Base-by-base conservation (phyloP, 64 coral and sea anemone genomes). In the Dendronephthya gigantea region DNA sequence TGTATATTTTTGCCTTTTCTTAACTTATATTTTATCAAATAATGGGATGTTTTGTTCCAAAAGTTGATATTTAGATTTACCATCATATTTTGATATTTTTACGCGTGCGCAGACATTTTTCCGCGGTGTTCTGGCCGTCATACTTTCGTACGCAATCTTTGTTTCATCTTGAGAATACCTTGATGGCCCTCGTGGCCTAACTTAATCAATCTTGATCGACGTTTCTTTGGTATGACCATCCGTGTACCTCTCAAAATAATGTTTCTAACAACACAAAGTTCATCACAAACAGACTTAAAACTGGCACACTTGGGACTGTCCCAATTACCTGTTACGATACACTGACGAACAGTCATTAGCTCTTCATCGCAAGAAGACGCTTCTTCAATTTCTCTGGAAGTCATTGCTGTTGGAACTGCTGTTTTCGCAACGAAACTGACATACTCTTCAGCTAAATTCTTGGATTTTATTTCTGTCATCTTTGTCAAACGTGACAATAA, bases 191-290 rank as follows among this genome's bases (percentile, higher is more conserved):
- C 69, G 48, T 88, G 43, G 39, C 68, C 86, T 41, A 82, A 45
- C 47, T 31, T 36, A 34, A 88, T 3, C 0, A 49, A 28, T 31
- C 40, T 79, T 1, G 40, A 12, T 17, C 50, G 37, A 13, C 82
- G 34, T 9, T 52, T 83, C 0, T 16, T 50, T 32, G 86, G 86
- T 35, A 88, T 88, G 31, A 82, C n/a, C 4, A 82, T 48, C 1
- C 86, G 40, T 49, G 72, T 88, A 29, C 70, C 86, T 88, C 85
- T 87, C 14, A 86, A 0, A 11, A 86, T 22, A 47, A 87, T 37
- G 10, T 86, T 31, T 68, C 85, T 58, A 27, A 86, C 34, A 17
- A 86, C 51, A 39, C 85, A 86, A 25, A 86, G 23, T 45, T 85
- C 49, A 15, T 49, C 83, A 14, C 28, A 48, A 11, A 85, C 83